phyloP scores from a whole-genome alignment of 35 echinoderm and acorn worm species.

The Chiridota heheva region DNA sequence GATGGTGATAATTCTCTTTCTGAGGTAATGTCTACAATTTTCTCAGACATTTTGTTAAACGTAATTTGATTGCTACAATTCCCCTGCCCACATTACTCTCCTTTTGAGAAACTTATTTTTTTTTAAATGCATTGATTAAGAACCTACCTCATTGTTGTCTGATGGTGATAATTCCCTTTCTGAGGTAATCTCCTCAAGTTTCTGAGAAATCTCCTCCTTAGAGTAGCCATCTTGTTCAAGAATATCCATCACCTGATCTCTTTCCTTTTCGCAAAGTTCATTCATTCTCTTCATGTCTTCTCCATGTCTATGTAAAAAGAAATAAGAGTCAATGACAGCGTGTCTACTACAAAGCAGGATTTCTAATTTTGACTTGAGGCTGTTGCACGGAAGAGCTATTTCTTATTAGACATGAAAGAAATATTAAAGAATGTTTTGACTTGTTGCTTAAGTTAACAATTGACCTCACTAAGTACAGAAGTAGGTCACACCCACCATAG shows the following conservation, averaged over 20 bases:
- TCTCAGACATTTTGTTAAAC: slow-evolving; percentile 37
- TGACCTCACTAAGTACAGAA: too few species aligned
- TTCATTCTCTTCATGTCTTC: slow-evolving; percentile 48
- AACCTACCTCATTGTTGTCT: not conserved
- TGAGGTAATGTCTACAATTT: not conserved
- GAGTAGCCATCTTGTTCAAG: slow-evolving; percentile 26
- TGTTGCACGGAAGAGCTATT: not conserved
- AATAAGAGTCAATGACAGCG: too few species aligned
- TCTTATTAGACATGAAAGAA: not conserved
- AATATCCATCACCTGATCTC: slow-evolving; percentile 27
- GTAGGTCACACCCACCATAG: too few species aligned
- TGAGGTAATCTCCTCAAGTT: slow-evolving; percentile 1
- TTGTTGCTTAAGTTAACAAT: slow-evolving; percentile 25
- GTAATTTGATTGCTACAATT: too few species aligned
- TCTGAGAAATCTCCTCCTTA: slow-evolving; percentile 19
- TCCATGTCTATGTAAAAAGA: slow-evolving; percentile 30
- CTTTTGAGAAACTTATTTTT: too few species aligned
- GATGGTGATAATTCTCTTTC: not conserved
- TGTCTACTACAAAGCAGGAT: too few species aligned
- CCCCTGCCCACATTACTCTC: too few species aligned
- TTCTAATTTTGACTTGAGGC: too few species aligned
- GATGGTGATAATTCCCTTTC: not conserved
- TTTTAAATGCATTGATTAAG: too few species aligned
- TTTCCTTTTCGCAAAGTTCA: slow-evolving; percentile 41
- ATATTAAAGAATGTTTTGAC: not conserved